Conservation (phyloP, 2,797 vertebrate species). For the Enteromius argenteus region DNA sequence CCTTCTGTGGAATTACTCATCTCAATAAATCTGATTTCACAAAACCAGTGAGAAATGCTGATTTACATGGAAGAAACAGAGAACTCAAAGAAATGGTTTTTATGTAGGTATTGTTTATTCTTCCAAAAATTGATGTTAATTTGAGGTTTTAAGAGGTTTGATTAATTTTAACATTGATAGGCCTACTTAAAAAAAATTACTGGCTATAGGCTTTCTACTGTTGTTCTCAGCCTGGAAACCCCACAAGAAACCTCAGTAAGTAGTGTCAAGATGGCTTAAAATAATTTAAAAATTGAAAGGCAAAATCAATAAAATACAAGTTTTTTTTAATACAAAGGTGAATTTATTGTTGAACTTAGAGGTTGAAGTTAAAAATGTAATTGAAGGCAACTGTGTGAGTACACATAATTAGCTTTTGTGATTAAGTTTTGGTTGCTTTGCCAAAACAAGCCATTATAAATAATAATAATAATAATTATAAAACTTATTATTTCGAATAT, state of each 20-base stretch:
- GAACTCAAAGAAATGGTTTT: neutral
- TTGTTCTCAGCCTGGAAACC: neutral
- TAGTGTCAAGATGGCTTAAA: neutral
- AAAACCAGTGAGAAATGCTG: neutral
- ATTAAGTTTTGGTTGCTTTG: neutral
- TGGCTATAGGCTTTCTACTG: neutral
- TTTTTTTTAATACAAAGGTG: neutral
- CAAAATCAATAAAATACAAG: neutral
- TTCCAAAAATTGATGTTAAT: neutral
- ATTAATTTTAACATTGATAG: neutral
- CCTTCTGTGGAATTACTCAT: neutral
- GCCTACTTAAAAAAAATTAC: neutral
- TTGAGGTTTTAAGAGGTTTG: neutral
- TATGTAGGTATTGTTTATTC: neutral
- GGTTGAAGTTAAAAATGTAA: neutral
- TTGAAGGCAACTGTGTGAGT: neutral
- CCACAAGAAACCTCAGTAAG: neutral
- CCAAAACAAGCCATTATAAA: neutral
- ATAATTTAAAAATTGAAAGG: too few relatives aligned
- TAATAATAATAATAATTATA: neutral
- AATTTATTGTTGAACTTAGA: neutral
- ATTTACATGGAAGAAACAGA: neutral
- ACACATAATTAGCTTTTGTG: neutral
- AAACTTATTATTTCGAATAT: neutral
- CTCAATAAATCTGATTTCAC: slow-evolving; percentile 19